Evolutionary conservation across 37 sponge, comb jelly and placozoan species (phyloP).

Genomic region (Diacarnus erythraeanus): DNA sequence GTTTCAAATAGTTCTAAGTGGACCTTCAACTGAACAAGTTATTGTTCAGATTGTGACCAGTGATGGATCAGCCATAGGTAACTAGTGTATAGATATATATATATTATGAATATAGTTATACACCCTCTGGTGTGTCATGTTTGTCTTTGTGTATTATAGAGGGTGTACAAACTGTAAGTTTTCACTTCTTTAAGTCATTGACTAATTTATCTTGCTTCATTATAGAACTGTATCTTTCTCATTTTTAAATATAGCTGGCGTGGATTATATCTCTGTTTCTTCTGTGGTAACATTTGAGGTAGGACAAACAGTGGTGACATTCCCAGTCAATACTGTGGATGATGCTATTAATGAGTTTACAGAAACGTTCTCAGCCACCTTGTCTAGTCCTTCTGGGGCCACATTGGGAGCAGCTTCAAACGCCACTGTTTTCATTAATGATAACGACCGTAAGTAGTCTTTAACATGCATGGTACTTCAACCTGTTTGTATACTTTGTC

Average conservation of each 20-base stretch:
- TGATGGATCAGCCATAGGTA: conserved; percentile 45
- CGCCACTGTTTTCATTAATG: conserved; percentile 26
- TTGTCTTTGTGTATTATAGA: too few species aligned
- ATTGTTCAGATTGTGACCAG: conserved; percentile 15
- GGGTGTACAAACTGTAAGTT: too few species aligned
- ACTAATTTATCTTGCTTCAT: too few species aligned
- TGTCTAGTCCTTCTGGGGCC: not conserved
- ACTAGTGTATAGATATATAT: too few species aligned
- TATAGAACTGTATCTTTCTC: too few species aligned
- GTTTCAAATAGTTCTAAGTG: not conserved
- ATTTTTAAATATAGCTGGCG: too few species aligned
- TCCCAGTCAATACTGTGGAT: conserved; percentile 14
- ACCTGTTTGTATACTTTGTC: too few species aligned
- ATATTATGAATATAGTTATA: too few species aligned
- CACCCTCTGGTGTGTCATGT: too few species aligned
- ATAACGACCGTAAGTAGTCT: conserved; percentile 47
- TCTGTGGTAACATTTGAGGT: conserved; percentile 15
- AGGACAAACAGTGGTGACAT: not conserved
- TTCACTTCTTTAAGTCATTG: too few species aligned
- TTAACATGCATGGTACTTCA: too few species aligned
- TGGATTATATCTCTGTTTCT: not conserved
- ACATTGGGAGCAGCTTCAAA: not conserved
- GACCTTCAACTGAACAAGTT: not conserved
- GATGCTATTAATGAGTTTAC: conserved; percentile 29
- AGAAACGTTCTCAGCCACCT: conserved; percentile 30